A percentile compares a stretch with the other conserved stretches of the same genome.
phyloP scores from a whole-genome alignment of 2,797 vertebrate species.

The Hemitrygon akajei region DNA sequence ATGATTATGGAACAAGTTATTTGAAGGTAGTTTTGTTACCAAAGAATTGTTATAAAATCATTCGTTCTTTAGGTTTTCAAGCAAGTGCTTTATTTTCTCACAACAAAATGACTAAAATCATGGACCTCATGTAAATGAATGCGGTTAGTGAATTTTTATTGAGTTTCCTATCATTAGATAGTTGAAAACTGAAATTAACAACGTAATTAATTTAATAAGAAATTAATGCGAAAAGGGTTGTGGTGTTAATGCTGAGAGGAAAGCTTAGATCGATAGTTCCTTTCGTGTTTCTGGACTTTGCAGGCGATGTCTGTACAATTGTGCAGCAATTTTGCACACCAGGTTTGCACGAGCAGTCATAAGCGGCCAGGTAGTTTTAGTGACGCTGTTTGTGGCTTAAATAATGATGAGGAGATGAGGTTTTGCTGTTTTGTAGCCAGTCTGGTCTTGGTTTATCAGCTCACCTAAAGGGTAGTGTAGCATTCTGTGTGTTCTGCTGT shows the following conservation, averaged over 20 bases:
- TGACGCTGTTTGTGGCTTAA: no score
- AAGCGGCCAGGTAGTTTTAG: not conserved
- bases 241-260: no score
- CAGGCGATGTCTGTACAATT: not conserved
- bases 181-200: not conserved
- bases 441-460: no score
- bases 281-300: not conserved
- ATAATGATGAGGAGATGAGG: no score
- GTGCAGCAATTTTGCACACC: not conserved
- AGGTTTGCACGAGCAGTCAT: not conserved
- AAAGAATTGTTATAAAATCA: not conserved
- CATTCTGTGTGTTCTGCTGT: no score
- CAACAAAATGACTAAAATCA: not conserved
- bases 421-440: no score
- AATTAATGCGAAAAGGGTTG: no score
- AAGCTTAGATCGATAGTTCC: no score
- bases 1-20: not conserved
- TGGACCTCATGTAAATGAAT: not conserved
- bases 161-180: not conserved
- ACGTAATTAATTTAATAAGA: no score
- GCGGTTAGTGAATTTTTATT: not conserved
- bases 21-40: not conserved
- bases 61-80: not conserved
- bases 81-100: not conserved
- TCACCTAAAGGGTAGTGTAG: no score